phyloP scores from a whole-genome alignment of 37 sponge, comb jelly and placozoan genomes.

The Ianthella basta region DNA sequence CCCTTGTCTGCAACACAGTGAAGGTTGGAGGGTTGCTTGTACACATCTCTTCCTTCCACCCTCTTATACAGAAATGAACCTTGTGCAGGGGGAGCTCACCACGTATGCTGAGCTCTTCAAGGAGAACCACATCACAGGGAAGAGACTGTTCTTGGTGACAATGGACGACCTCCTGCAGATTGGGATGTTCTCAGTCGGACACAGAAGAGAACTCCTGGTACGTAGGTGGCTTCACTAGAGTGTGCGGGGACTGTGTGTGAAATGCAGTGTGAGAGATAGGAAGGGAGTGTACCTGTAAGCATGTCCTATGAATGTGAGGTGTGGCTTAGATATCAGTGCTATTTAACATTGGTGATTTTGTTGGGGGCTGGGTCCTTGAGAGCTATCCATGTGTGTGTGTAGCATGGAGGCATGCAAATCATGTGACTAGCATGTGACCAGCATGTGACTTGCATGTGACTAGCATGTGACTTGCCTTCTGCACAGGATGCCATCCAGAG shows the following conservation, averaged over 20 bases:
- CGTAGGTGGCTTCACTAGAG: neutral
- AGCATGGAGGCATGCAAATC: no score
- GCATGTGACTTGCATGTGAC: neutral
- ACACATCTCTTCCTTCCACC: no score
- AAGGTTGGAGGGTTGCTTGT: no score
- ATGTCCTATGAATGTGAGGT: neutral
- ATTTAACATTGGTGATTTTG: neutral
- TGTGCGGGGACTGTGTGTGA: neutral
- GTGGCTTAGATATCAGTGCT: neutral
- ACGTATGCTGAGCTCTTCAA: constrained; percentile 75
- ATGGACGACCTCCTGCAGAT: constrained; percentile 79
- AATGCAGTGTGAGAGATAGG: no score
- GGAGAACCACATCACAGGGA: constrained; percentile 72
- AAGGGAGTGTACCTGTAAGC: no score
- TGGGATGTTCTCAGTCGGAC: constrained; percentile 74
- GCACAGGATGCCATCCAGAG: constrained; percentile 55
- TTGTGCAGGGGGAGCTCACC: constrained; percentile 18
- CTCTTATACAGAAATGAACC: neutral
- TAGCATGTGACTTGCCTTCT: neutral
- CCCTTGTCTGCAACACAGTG: no score
- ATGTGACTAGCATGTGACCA: neutral
- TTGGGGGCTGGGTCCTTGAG: neutral
- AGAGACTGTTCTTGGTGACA: constrained; percentile 66
- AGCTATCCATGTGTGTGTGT: neutral
- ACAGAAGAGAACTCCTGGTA: constrained; percentile 80